Evolutionary conservation across 1,140 invertebrate genomes (phyloP), one percentile per base, ranked within the genome.

Genomic region (Ceratitis capitata): DNA sequence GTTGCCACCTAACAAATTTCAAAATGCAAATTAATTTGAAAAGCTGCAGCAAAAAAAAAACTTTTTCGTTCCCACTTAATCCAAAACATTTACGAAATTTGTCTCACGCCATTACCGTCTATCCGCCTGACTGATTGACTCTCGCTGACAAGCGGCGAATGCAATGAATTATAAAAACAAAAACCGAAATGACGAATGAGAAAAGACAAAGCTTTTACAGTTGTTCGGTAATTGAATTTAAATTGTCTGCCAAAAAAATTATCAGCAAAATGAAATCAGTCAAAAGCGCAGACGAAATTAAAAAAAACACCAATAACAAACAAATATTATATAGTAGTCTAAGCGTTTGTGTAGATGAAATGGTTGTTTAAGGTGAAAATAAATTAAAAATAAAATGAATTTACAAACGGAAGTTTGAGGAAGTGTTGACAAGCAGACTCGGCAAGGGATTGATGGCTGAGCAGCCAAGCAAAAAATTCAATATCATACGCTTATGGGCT

Each of bases 201-300:
- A 5, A 61, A 64, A 32, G 35, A 35, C 14, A 2, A 16, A 35
- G 29, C 9, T 14, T 64, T 64, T 69, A 39, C 61, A 39, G 61
- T 69, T 69, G 61, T 39, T 69, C 61, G 61, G 61, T 69, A 69
- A 69, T 69, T 69, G 61, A 69, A 39, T 69, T 35, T 69, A 69
- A 69, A 69, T 69, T 69, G 39, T 69, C 61, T 69, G 32, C 32
- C 32, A n/a, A 69, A 69, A 69, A 69, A 69, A 10, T 69, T 69
- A 39, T 69, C 58, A 32, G 23, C 58, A 61, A 61, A 61, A 61
- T 32, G 58, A 61, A 61, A 61, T 61, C 61, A 32, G 14, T 6
- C 61, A 16, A 69, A 39, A 10, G 3, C 29, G 26, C 61, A 32
- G 26, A 61, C 29, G 5, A 61, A 61, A 61, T 4, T 10, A 7